phyloP scores from a whole-genome alignment of 2,888 invertebrate species.

The Brachypalpus laphriformis region DNA sequence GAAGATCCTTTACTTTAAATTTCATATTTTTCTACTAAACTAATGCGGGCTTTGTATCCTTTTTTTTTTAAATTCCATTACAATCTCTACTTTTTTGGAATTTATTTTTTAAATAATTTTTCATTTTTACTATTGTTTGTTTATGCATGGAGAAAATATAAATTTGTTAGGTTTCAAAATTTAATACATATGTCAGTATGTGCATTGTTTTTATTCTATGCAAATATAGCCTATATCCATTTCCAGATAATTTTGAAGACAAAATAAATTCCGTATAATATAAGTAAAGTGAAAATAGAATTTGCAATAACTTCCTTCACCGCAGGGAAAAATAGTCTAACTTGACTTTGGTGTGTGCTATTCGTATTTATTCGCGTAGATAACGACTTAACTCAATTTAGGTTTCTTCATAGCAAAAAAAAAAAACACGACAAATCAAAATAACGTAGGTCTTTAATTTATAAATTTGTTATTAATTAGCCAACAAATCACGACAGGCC shows the following conservation, averaged over 20 bases:
- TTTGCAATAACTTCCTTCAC: no score
- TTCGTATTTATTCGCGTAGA: no score
- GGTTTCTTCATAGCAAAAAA: background rate
- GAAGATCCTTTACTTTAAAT: constrained; percentile 23
- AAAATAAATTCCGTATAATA: background rate
- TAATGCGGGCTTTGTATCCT: no score
- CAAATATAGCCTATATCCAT: background rate
- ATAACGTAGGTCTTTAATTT: background rate
- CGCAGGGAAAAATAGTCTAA: no score
- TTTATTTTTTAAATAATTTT: no score
- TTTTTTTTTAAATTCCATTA: no score
- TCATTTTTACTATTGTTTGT: background rate
- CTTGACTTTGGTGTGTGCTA: no score
- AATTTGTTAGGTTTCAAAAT: background rate
- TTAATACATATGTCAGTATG: no score
- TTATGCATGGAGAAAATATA: background rate
- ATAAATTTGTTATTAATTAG: background rate
- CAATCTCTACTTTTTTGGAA: background rate
- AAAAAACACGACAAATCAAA: background rate
- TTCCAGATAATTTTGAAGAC: background rate
- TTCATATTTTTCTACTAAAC: background rate
- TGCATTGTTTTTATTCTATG: background rate
- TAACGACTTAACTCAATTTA: background rate
- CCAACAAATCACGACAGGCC: background rate
- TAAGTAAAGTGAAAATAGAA: no score